Evolutionary conservation across 2,888 invertebrate species (phyloP).

Genomic region (Thymelicus sylvestris): DNA sequence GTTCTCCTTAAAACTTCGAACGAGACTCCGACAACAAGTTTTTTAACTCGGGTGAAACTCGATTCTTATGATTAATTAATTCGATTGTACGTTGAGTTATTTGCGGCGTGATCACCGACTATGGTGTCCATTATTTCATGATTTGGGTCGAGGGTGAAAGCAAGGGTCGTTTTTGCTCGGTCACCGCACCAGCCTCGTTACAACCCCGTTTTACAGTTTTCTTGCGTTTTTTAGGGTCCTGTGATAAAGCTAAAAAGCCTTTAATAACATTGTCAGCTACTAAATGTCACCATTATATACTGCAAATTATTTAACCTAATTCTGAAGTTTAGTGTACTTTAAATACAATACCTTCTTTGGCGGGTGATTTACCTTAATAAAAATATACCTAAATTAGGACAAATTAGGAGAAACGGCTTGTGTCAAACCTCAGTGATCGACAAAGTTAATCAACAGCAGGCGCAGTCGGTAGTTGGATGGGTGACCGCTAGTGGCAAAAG

Average conservation of each 20-base stretch:
- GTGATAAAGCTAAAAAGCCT: neutral
- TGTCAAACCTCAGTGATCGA: too few relatives aligned
- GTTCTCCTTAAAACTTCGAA: slow-evolving; percentile 80
- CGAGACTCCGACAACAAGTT: slow-evolving; percentile 68
- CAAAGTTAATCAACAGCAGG: too few relatives aligned
- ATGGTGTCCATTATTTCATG: slow-evolving; percentile 74
- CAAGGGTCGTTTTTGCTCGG: slow-evolving; percentile 72
- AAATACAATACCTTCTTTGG: too few relatives aligned
- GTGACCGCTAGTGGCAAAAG: too few relatives aligned
- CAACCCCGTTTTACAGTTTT: slow-evolving; percentile 60
- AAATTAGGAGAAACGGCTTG: too few relatives aligned
- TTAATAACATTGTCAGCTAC: neutral
- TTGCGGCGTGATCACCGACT: slow-evolving; percentile 67
- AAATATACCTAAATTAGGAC: too few relatives aligned
- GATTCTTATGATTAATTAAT: slow-evolving; percentile 82
- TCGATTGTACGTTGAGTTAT: slow-evolving; percentile 78
- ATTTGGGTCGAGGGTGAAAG: slow-evolving; percentile 70
- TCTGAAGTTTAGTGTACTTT: too few relatives aligned
- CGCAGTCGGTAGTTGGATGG: too few relatives aligned
- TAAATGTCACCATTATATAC: too few relatives aligned
- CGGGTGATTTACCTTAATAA: too few relatives aligned
- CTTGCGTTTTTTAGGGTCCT: slow-evolving; percentile 42
- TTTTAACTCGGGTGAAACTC: slow-evolving; percentile 75
- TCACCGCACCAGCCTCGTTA: slow-evolving; percentile 75
- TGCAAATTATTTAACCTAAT: too few relatives aligned